These are phyloP conservation scores for Limnephilus lunatus DNA, from an alignment of 2,888 invertebrate species.

Conservation along the genomic window DNA sequence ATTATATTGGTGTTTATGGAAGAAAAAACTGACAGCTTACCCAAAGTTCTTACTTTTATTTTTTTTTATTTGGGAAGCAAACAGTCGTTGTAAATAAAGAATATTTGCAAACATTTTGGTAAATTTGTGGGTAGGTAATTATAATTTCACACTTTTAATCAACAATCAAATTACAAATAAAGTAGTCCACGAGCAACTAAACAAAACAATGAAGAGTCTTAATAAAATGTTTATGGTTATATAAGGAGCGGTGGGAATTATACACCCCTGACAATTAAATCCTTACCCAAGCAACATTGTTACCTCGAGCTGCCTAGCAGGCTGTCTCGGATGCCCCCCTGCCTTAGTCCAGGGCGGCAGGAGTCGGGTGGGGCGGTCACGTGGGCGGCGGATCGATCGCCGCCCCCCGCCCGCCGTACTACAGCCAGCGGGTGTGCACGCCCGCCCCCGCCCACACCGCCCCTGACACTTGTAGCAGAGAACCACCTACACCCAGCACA, in stretches of 20 bases:
- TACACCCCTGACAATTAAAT: background rate
- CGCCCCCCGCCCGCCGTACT: slow-evolving; percentile 34
- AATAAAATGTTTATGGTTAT: background rate
- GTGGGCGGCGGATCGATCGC: slow-evolving; percentile 57
- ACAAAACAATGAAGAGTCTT: background rate
- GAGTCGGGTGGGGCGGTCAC: slow-evolving; percentile 44
- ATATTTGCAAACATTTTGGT: too few relatives aligned
- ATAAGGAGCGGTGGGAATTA: background rate
- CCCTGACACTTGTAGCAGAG: slow-evolving; percentile 52
- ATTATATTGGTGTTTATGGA: background rate
- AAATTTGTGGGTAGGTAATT: too few relatives aligned
- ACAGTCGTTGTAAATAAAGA: too few relatives aligned
- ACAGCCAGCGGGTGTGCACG: slow-evolving; percentile 2
- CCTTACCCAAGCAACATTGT: background rate
- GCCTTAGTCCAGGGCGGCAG: slow-evolving; percentile 39
- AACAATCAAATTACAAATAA: background rate
- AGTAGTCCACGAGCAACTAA: background rate
- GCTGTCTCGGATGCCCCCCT: slow-evolving; percentile 24
- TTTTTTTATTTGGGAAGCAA: too few relatives aligned
- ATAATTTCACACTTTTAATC: too few relatives aligned
- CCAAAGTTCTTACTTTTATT: background rate
- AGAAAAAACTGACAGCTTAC: background rate
- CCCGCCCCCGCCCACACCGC: slow-evolving; percentile 13
- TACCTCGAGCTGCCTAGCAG: slow-evolving; percentile 2
- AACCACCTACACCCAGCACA: slow-evolving; percentile 22